Evolutionary conservation across 2,888 invertebrate species (phyloP), one percentile per base, ranked within the genome.

Genomic region (Mesorhabditis spiculigera): DNA sequence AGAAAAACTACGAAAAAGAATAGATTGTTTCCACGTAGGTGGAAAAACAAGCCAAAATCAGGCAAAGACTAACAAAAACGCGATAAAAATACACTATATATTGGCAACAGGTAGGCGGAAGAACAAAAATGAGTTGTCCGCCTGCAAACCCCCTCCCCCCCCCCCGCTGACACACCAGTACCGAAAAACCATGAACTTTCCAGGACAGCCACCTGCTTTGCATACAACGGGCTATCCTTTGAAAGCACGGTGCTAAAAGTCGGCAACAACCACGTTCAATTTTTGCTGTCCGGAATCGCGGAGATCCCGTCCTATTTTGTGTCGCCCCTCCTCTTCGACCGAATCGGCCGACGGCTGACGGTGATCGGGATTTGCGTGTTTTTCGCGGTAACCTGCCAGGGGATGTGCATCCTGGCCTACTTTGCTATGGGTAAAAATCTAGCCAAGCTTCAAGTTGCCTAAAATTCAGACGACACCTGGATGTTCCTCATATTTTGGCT

Each of bases 401-500:
- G 8, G 58, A 50, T 50, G 58, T 10, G 58, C 8, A 50, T 50
- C n/a, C 1, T 50, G 58, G n/a, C 58, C 58, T 13, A 13, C 8
- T 50, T 50, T 50, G 8, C 58, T 50, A 13, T 50, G n/a, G 58
- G 58, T 50, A 10, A 50, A 50, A 13, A 10, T 50, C 58, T 50
- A 10, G n/a, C 58, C 8, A 2, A 50, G 3, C 2, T n/a, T 50
- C 58, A 50, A 50, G 10, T 50, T 50, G 10, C 28, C 28, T 28
- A 28, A 28, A 28, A 28, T 28, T 28, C 3, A 28, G 28, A 28
- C 8, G 58, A 50, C 8, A 50, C 58, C 58, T 50, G 10, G 58
- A 50, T n/a, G 58, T 13, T 50, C n/a, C n/a, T 50, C 58, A 50
- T 50, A n/a, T 50, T 50, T n/a, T 50, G 58, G 58, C 58, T 50